Conservation (phyloP, 2,113 vertebrate genomes). For the Triplophysa tibetana region DNA sequence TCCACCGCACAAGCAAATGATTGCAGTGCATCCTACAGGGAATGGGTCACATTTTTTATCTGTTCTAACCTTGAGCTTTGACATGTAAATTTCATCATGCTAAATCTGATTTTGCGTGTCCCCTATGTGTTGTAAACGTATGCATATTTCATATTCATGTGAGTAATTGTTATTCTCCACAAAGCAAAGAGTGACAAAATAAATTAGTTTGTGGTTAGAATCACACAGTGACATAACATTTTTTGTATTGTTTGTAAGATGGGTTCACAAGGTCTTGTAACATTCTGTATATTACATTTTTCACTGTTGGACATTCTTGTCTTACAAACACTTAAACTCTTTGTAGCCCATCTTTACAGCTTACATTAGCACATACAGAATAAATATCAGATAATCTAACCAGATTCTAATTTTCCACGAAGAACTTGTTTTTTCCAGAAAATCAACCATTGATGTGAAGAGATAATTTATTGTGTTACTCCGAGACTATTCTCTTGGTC, state of each 20-base stretch:
- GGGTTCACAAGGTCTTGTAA: constrained; percentile 2
- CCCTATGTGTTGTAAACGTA: constrained; percentile 57
- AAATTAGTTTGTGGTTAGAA: constrained; percentile 45
- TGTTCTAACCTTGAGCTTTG: constrained; percentile 68
- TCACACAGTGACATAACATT: constrained; percentile 31
- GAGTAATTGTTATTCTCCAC: constrained; percentile 62
- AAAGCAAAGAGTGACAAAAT: constrained; percentile 62
- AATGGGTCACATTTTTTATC: constrained; percentile 64
- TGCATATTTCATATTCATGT: constrained; percentile 69
- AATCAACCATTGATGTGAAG: constrained; percentile 15
- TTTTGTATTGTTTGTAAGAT: constrained; percentile 13
- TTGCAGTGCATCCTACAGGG: constrained; percentile 51
- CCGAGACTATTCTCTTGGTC: background rate
- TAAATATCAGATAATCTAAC: too few relatives aligned
- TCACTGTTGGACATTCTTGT: background rate
- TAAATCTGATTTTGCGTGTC: constrained; percentile 60
- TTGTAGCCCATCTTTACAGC: too few relatives aligned
- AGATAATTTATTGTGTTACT: background rate
- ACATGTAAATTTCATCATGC: constrained; percentile 64
- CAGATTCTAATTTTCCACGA: background rate
- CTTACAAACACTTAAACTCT: background rate
- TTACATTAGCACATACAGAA: too few relatives aligned
- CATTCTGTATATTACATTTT: background rate
- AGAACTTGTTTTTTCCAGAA: background rate
- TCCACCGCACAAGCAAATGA: constrained; percentile 69